Base-by-base conservation (phyloP, 2,797 vertebrate genomes). In the Manis pentadactyla region DNA sequence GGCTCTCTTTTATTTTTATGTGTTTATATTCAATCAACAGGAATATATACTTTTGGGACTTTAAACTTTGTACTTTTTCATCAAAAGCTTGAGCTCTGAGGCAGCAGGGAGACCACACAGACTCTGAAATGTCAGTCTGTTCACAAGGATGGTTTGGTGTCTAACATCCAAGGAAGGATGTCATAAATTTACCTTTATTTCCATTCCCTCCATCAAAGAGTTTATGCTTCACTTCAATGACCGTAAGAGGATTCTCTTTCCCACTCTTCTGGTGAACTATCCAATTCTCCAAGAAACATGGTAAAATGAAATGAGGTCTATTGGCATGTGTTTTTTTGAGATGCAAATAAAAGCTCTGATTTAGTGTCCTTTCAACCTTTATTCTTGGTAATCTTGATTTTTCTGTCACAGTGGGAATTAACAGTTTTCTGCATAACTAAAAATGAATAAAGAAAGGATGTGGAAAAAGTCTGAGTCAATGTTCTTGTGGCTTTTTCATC, bases 351-450 rank as follows among this genome's bases (percentile, higher is more conserved):
- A 92, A 93, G 71, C 9, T 51, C 34, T 79, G 59, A 96, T 83
- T 94, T 71, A 86, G 17, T 46, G 25, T 91, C 83, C 75, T 94
- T 94, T 97, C 91, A 96, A 83, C 39, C 78, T 94, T 91, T 95
- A 61, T 96, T 95, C 83, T 93, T 4, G 1, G 74, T 68, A 91
- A 85, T 89, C 59, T 87, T 95, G 88, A 85, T 66, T 93, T 83
- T 96, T 83, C 79, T 25, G 34, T 87, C 1, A 96, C 42, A 79
- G 84, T 90, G 81, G 90, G 81, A 96, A 95, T 96, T 71, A 85
- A 93, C 34, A 49, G 97, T 97, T 97, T 96, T 95, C 97, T 84
- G 64, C 92, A 59, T 95, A 95, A 95, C 34, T 97, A 93, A 95
- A 74, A 93, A 51, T 78, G 96, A 98, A 97, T 69, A 94, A 18